phyloP scores from a whole-genome alignment of 2,797 vertebrate species.

The Notoglanidium macrostoma region DNA sequence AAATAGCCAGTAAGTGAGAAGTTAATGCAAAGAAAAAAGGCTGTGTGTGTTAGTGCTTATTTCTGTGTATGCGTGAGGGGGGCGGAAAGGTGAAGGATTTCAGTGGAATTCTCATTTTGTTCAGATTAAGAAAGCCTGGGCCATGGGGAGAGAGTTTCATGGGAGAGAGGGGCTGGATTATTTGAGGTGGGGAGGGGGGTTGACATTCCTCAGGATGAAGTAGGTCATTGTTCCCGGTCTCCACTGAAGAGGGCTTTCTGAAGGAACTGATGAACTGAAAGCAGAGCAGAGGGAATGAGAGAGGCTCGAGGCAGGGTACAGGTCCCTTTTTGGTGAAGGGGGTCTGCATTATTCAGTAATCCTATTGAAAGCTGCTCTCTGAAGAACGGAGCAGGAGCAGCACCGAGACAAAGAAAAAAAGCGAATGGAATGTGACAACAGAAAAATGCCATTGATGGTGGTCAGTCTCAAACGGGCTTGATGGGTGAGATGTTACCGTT shows the following conservation, averaged over 20 bases:
- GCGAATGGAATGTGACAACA: constrained; percentile 81
- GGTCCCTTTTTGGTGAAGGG: constrained; percentile 67
- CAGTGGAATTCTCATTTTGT: constrained; percentile 79
- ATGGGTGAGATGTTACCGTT: constrained; percentile 69
- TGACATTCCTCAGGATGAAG: constrained; percentile 83
- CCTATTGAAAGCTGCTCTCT: constrained; percentile 79
- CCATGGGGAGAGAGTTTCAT: constrained; percentile 55
- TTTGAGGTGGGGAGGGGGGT: constrained; percentile 58
- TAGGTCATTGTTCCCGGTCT: constrained; percentile 82
- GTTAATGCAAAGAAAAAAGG: constrained; percentile 28
- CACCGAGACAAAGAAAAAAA: constrained; percentile 65
- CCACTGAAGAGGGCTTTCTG: constrained; percentile 76
- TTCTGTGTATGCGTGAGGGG: constrained; percentile 42
- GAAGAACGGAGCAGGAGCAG: constrained; percentile 76
- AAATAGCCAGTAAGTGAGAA: constrained; percentile 24
- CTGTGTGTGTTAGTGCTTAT: neutral
- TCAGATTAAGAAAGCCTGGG: constrained; percentile 74
- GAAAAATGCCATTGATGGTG: constrained; percentile 77
- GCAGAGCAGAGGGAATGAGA: constrained; percentile 67
- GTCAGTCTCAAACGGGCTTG: constrained; percentile 72
- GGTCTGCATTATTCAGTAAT: constrained; percentile 78
- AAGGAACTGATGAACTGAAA: constrained; percentile 82
- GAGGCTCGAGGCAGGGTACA: constrained; percentile 63
- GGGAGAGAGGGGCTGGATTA: constrained; percentile 63
- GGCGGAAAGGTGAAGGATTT: constrained; percentile 67